phyloP scores from a whole-genome alignment of 92 coral and sea anemone genomes.

The Galaxea fascicularis region DNA sequence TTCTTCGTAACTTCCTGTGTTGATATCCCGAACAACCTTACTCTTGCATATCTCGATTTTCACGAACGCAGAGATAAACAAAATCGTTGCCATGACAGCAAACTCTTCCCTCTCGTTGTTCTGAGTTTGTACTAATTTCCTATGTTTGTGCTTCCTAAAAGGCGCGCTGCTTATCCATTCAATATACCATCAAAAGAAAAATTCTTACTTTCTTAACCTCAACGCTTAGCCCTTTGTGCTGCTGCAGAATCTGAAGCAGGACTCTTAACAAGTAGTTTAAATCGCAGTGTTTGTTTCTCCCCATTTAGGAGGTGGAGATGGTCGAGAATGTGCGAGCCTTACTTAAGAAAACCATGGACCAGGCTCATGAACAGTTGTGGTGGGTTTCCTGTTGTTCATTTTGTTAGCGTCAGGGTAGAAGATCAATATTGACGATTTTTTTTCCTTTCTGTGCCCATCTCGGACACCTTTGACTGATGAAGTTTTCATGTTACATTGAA shows the following conservation, averaged over 20 bases:
- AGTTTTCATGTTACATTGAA: too few relatives aligned
- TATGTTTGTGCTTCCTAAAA: neutral
- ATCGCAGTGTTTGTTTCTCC: neutral
- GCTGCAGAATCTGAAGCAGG: too few relatives aligned
- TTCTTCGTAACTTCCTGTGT: neutral
- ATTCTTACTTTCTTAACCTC: too few relatives aligned
- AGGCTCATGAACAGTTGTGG: constrained; percentile 94
- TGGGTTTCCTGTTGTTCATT: constrained; percentile 36
- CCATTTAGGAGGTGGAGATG: constrained; percentile 88
- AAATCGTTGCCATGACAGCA: constrained; percentile 30
- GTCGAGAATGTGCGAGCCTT: constrained; percentile 90
- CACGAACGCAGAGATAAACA: constrained; percentile 1
- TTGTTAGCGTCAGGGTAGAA: too few relatives aligned
- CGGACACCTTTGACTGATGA: too few relatives aligned
- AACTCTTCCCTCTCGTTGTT: neutral
- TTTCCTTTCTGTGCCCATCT: too few relatives aligned
- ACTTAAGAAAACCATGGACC: constrained; percentile 91
- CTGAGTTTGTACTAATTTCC: neutral
- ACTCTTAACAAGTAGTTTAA: neutral
- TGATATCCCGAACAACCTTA: neutral
- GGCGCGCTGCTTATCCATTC: neutral
- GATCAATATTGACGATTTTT: neutral
- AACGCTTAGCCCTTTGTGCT: too few relatives aligned
- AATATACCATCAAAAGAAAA: too few relatives aligned
- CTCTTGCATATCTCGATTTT: too few relatives aligned